Evolutionary conservation across 2,888 invertebrate species (phyloP), one percentile per base, ranked within the genome.

Genomic region (Nemapogon koenigi): DNA sequence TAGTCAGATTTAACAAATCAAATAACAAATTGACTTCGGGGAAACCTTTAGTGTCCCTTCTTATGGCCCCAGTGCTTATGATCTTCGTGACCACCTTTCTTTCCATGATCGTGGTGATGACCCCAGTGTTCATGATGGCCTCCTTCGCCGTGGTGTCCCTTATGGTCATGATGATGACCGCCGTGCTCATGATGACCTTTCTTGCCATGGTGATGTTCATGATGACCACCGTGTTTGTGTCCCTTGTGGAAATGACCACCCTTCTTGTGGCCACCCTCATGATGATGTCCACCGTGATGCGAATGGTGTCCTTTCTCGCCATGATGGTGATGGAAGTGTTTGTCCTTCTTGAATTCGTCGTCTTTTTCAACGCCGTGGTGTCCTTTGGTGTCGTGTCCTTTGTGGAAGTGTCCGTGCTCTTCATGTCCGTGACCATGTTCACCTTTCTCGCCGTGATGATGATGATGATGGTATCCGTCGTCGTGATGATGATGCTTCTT

Each of bases 331-430:
- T 86, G 90, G 83, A 89, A 91, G 63, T 91, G 89, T 55, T 91
- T 90, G 55, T 91, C 87, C 62, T 91, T 91, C 58, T 90, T 89
- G 75, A 84, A 90, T 63, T 91, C 91, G 64, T 91, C 89, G 47
- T 88, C 72, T 55, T 91, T 90, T 67, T 91, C 90, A 4, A 91
- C 80, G 49, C 90, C 87, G 56, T 91, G 91, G 52, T 90, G 89
- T 45, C 91, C 90, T 57, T 91, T 89, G 43, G 90, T 91, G 63
- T 86, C 87, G 67, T 91, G 90, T 0, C 91, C 91, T 58, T 91
- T 91, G 50, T 89, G 89, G 71, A 85, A 90, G 51, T 84, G 83
- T 8, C 90, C 90, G 46, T 75, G 72, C 47, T 75, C 78, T 16
- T 81, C 76, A 42, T 71, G 70, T 1, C 71, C 69, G 43, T 70